These are phyloP conservation scores for Siniperca obscura DNA, from an alignment of 2,797 vertebrate genomes.

Conservation along the genomic window DNA sequence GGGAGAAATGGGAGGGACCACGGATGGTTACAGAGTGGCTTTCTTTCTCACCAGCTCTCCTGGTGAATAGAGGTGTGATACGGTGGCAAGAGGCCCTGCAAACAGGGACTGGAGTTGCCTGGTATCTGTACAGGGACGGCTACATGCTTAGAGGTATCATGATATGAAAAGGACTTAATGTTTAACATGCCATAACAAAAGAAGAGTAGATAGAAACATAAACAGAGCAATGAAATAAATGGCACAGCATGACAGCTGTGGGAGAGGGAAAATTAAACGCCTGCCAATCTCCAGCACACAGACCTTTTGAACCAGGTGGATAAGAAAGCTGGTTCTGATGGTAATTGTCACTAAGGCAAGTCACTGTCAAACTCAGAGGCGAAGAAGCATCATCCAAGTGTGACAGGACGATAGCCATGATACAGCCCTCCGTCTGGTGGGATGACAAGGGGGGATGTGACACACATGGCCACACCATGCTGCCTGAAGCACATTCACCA, in stretches of 20 bases:
- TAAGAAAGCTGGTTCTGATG: conserved; percentile 80
- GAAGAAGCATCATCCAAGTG: conserved; percentile 78
- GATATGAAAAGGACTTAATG: conserved; percentile 46
- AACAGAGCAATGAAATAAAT: conserved; percentile 56
- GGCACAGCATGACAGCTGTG: conserved; percentile 61
- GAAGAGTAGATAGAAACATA: conserved; percentile 53
- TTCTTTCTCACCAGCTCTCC: conserved; percentile 66
- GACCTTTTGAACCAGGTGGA: conserved; percentile 82
- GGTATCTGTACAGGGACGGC: conserved; percentile 35
- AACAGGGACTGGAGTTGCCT: conserved; percentile 52
- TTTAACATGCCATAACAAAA: conserved; percentile 46
- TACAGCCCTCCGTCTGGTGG: conserved; percentile 82
- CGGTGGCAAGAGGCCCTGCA: conserved; percentile 64
- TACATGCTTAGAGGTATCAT: conserved; percentile 31
- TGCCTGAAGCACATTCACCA: conserved; percentile 75
- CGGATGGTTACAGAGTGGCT: conserved; percentile 57
- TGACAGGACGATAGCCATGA: conserved; percentile 83
- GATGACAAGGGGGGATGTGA: conserved; percentile 77
- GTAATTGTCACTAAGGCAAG: conserved; percentile 80
- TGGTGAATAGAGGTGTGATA: conserved; percentile 72
- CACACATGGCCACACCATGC: conserved; percentile 81
- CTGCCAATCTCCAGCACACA: conserved; percentile 74
- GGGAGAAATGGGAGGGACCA: conserved; percentile 65
- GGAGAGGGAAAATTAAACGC: conserved; percentile 63
- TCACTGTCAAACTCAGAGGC: conserved; percentile 77